phyloP scores from a whole-genome alignment of 2,797 vertebrate genomes.

The Sebastiscus albofasciatus region DNA sequence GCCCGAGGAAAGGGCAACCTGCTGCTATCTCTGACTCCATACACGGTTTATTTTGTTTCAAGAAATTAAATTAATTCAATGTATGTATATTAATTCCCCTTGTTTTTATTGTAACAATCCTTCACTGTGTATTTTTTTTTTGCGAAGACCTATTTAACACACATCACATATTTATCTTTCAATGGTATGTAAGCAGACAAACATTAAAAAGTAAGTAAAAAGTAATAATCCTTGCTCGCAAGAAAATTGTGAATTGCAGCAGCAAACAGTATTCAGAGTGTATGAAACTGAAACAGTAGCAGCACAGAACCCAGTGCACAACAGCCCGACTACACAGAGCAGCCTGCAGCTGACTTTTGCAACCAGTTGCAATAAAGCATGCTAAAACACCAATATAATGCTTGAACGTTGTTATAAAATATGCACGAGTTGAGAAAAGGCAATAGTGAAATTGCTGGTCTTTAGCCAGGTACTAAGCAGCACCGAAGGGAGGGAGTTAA shows the following conservation, averaged over 20 bases:
- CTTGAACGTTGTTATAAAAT: conserved; percentile 42
- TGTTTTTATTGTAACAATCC: neutral
- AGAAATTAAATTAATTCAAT: conserved; percentile 24
- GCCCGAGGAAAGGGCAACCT: conserved; percentile 11
- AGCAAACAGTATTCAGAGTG: neutral
- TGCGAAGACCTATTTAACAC: neutral
- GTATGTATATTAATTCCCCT: neutral
- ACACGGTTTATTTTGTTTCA: conserved; percentile 17
- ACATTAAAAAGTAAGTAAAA: neutral
- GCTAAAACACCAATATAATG: conserved; percentile 42
- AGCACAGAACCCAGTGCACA: neutral
- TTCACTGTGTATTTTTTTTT: neutral
- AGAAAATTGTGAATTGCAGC: neutral
- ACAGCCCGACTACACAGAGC: neutral
- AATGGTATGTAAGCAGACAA: neutral
- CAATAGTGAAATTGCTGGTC: conserved; percentile 27
- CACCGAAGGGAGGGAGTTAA: conserved; percentile 7
- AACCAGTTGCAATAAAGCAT: conserved; percentile 48
- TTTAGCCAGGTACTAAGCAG: conserved; percentile 32
- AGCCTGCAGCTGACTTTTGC: conserved; percentile 16
- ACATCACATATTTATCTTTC: neutral
- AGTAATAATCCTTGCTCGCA: neutral
- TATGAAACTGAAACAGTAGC: neutral
- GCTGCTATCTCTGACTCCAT: conserved; percentile 17
- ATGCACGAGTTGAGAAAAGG: conserved; percentile 40